Percentiles rank a stretch among this genome's conserved stretches.
phyloP scores from a whole-genome alignment of 1,140 invertebrate species.

The Drosophila aff. region DNA sequence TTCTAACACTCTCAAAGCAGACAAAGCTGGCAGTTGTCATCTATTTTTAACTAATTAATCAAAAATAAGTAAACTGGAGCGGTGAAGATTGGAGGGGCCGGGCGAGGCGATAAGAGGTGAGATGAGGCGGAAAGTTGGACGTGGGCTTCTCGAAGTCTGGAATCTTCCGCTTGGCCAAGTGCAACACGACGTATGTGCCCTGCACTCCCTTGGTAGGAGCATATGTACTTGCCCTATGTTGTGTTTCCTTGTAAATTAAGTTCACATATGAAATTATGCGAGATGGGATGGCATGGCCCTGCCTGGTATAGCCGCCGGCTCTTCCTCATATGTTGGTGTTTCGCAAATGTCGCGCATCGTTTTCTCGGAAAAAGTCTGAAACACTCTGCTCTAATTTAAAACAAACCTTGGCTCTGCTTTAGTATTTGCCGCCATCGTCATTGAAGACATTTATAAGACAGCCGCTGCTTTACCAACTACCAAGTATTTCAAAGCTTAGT shows the following conservation, averaged over 20 bases:
- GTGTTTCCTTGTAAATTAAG: slow-evolving; percentile 28
- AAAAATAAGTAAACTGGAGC: slow-evolving; percentile 82
- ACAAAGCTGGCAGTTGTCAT: slow-evolving; percentile 35
- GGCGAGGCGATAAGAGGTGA: slow-evolving; percentile 16
- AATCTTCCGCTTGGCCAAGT: slow-evolving; percentile 50
- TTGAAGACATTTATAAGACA: slow-evolving; percentile 62
- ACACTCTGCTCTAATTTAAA: slow-evolving; percentile 61
- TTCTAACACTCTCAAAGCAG: slow-evolving; percentile 40
- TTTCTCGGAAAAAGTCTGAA: slow-evolving; percentile 63
- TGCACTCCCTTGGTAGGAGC: background rate
- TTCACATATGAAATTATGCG: slow-evolving; percentile 17
- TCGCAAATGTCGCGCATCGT: slow-evolving; percentile 72
- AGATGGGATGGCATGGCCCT: slow-evolving; percentile 19
- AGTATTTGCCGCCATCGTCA: slow-evolving; percentile 44
- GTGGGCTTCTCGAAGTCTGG: slow-evolving; percentile 14
- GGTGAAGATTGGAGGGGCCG: slow-evolving; percentile 52
- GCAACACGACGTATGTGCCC: slow-evolving; percentile 48
- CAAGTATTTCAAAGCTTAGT: slow-evolving; percentile 56
- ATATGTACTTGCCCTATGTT: slow-evolving; percentile 34
- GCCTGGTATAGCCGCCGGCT: slow-evolving; percentile 18
- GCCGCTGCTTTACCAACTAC: slow-evolving; percentile 48
- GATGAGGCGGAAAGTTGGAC: slow-evolving; percentile 23
- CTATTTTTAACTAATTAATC: slow-evolving; percentile 82
- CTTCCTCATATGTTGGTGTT: slow-evolving; percentile 53
- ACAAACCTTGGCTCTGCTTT: slow-evolving; percentile 46